Evolutionary conservation across 2,797 vertebrate genomes (phyloP), one percentile per base, ranked within the genome.

Genomic region (Gymnothorax reevesii): DNA sequence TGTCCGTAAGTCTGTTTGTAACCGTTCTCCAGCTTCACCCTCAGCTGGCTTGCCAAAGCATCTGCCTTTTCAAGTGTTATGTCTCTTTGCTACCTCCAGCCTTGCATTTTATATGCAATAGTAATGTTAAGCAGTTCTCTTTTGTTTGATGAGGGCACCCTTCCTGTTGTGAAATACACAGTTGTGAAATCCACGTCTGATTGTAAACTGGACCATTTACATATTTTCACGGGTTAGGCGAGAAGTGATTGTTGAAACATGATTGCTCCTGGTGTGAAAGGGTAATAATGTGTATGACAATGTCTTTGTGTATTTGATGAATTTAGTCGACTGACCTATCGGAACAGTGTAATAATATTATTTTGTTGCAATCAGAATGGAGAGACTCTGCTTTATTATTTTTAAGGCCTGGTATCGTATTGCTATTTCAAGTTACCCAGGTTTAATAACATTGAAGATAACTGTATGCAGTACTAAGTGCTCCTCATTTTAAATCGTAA

Each of bases 131-230:
- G 85, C 17, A 42, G n/a, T 17, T 69, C 85, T 88, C 84, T 86
- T 90, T 86, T 84, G 15, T 55, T 59, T 84, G 79, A 71, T 88
- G 87, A 89, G 83, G 15, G n/a, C 84, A 64, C 27, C 6, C 73
- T 15, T 60, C 60, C 27, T 77, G 33, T 83, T 57, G 86, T 86
- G 87, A 87, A 69, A 71, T 25, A 64, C 66, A 60, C 69, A 85
- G 84, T 83, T 87, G 85, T 89, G 69, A 73, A 33, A 33, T 62
- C 84, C 59, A 52, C 83, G 17, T 25, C 17, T 55, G 52, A 80
- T 42, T 71, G 83, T 69, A 25, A 52, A 54, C 17, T 22, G 57
- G 75, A 27, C 73, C 54, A 33, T 27, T 33, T 10, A 33, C 15
- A 42, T 33, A 49, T 33, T 49, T 33, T 42, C 73, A 27, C 17